Conservation (phyloP, 1,140 invertebrate species). For the Leptonema lineaticorne region DNA sequence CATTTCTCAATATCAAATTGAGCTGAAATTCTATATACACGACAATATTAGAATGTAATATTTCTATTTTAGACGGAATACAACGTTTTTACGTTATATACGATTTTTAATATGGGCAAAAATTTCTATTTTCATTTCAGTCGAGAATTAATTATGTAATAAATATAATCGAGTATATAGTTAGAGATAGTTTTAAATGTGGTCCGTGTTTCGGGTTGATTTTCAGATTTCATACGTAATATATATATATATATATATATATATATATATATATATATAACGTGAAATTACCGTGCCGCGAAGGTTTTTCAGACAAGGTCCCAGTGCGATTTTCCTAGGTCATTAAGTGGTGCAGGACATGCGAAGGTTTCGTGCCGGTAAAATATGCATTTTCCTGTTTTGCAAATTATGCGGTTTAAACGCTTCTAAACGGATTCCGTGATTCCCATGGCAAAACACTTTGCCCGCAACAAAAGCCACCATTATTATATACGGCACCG, state of each 20-base stretch:
- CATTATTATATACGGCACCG: not conserved
- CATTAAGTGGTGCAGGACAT: conserved; percentile 26
- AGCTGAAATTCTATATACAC: no score
- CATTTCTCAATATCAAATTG: no score
- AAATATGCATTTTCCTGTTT: conserved; percentile 37
- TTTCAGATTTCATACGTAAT: not conserved
- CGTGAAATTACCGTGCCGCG: not conserved
- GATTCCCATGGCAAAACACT: conserved; percentile 29
- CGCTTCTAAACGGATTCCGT: conserved; percentile 40
- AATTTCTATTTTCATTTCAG: no score
- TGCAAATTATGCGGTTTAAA: conserved; percentile 40
- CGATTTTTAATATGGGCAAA: no score
- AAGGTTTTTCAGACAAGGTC: not conserved
- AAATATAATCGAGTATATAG: no score
- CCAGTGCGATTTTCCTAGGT: not conserved
- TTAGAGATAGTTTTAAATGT: no score
- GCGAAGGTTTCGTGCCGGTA: conserved; percentile 20
- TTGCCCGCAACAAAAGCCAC: conserved; percentile 5
- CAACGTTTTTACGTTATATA: no score
- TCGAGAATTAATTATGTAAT: no score
- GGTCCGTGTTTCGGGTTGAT: no score
- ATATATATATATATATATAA: not conserved
- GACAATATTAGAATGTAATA: no score
- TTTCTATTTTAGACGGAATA: no score
- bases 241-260: not conserved